These are phyloP conservation scores for Eubasilissa splendida DNA, from an alignment of 2,888 invertebrate species.

Conservation along the genomic window DNA sequence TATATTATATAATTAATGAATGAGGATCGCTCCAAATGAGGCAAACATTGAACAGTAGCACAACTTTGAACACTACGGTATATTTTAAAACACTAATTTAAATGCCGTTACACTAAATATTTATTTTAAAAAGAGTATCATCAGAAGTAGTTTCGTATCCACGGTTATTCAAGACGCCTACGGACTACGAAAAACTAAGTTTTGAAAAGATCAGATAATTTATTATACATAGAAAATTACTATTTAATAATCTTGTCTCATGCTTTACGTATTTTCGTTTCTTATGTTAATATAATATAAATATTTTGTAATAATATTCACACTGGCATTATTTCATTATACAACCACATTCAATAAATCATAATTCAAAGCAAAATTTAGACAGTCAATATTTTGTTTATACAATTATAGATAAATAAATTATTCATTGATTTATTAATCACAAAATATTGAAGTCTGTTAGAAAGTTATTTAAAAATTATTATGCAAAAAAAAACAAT, in stretches of 20 bases:
- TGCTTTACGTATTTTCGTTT: slow-evolving; percentile 57
- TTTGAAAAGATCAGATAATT: slow-evolving; percentile 40
- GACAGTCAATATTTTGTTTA: background rate
- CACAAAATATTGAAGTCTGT: no score
- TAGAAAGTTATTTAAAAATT: no score
- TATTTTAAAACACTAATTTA: slow-evolving; percentile 21
- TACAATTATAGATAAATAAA: background rate
- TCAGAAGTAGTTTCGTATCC: slow-evolving; percentile 29
- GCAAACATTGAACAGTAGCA: background rate
- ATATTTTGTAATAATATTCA: slow-evolving; percentile 16
- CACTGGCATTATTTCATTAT: slow-evolving; percentile 18
- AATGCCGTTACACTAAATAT: slow-evolving; percentile 18
- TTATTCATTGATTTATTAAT: no score
- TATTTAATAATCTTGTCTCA: slow-evolving; percentile 53
- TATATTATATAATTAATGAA: no score
- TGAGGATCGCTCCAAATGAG: no score
- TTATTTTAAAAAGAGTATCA: slow-evolving; percentile 33
- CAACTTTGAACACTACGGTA: slow-evolving; percentile 6
- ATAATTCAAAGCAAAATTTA: slow-evolving; percentile 5
- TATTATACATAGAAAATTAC: slow-evolving; percentile 56
- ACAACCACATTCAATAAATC: slow-evolving; percentile 22
- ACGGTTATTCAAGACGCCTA: slow-evolving; percentile 40
- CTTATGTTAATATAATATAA: slow-evolving; percentile 44
- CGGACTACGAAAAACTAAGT: slow-evolving; percentile 42
- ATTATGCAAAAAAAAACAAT: no score